Base-by-base conservation (phyloP, 2,797 vertebrate genomes). In the Falco biarmicus region DNA sequence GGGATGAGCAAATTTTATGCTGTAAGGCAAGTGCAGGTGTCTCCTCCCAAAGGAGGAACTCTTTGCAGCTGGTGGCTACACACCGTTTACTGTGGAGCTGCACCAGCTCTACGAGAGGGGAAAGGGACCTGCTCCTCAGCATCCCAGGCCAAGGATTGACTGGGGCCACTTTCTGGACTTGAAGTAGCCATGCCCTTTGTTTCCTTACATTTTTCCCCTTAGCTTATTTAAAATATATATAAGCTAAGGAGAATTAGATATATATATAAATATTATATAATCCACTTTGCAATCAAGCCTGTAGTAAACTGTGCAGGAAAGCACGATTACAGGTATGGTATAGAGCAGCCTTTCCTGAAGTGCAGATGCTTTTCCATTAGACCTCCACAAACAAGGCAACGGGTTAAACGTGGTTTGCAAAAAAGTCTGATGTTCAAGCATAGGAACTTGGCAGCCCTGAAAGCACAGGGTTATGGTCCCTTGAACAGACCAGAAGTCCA, bases 11-110 rank as follows among this genome's bases (percentile, higher is more conserved):
- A 65, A 54, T 34, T 47, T 31, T 2, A 21, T 54, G 64, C 84
- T 3, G 4, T 13, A 21, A 93, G 51, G 47, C 86, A 69, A 93
- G 43, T 3, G 25, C 81, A 87, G 81, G 59, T 92, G 45, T 57
- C 41, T 74, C 34, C 34, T 92, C 81, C 54, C 0, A 5, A 73
- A 56, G 39, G 76, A 63, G 41, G 21, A 63, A n/a, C 39, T 84
- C 51, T 70, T 56, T 43, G 56, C 56, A 86, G 79, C 65, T 85
- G 47, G 4, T 84, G 78, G 13, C 53, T 51, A 24, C 29, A 1
- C 1, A 8, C 50, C 4, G 0, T n/a, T 84, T 70, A 17, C 61
- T 0, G 0, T 3, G 25, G 39, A 81, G 73, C 34, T 77, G 31
- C n/a, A 43, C 3, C 32, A 32, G 47, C 24, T 48, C 41, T 45